These are phyloP conservation scores for rat (Rattus norvegicus) DNA, from an alignment of 2,113 vertebrate species.

Conservation along the genomic window DNA sequence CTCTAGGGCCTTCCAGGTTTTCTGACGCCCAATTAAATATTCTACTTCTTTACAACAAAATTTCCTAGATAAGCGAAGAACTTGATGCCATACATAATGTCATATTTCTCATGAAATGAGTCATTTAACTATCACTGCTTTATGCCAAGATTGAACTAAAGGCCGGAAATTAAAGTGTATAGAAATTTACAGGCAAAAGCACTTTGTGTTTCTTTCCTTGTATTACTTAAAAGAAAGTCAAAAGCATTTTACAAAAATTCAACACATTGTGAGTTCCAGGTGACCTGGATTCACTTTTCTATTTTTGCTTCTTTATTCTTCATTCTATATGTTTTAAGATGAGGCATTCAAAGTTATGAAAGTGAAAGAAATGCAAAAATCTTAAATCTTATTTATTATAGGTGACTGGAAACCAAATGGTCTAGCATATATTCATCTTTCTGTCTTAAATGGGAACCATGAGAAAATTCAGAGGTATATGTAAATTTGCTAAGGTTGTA, in stretches of 20 bases:
- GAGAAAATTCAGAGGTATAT: neutral
- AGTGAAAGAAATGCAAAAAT: neutral
- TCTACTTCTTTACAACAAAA: slow-evolving; percentile 16
- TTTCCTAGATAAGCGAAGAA: slow-evolving; percentile 55
- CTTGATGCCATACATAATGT: neutral
- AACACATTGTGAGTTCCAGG: slow-evolving; percentile 22
- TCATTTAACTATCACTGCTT: neutral
- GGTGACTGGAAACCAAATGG: neutral
- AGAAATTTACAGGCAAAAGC: slow-evolving; percentile 26
- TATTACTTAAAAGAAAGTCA: slow-evolving; percentile 30
- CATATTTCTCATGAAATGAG: slow-evolving; percentile 34
- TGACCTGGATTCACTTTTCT: slow-evolving; percentile 45
- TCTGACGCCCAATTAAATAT: neutral
- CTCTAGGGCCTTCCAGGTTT: slow-evolving; percentile 37
- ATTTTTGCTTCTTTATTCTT: slow-evolving; percentile 25
- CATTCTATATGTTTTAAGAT: slow-evolving; percentile 49
- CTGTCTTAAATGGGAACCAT: neutral
- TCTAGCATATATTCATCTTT: slow-evolving; percentile 12
- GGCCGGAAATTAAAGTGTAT: neutral
- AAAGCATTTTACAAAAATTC: slow-evolving; percentile 16
- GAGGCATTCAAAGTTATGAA: neutral
- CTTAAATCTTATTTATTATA: slow-evolving; percentile 4
- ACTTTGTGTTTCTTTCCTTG: neutral
- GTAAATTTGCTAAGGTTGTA: neutral
- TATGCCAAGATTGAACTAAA: neutral